Conservation (phyloP, 2,113 vertebrate species). For the Nibea coibor region DNA sequence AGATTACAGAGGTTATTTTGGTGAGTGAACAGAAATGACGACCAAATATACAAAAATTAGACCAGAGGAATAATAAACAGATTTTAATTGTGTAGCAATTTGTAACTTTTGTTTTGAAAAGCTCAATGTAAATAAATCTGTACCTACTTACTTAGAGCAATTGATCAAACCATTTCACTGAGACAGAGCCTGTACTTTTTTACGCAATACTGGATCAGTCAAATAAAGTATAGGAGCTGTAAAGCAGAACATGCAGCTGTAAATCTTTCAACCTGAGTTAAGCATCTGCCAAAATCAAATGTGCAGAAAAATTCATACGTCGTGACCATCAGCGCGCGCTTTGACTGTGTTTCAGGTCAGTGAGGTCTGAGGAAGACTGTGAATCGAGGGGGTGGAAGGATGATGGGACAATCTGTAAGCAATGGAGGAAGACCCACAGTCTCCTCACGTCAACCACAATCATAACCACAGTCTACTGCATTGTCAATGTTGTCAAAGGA, state of each 20-base stretch:
- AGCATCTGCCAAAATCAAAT: constrained; percentile 6
- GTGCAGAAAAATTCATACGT: constrained; percentile 16
- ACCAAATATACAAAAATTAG: constrained; percentile 1
- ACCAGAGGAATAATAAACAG: constrained; percentile 13
- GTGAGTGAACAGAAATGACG: not conserved
- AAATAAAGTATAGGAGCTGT: not conserved
- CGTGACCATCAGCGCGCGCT: not conserved
- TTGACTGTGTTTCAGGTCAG: constrained; percentile 3
- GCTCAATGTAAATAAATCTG: not conserved
- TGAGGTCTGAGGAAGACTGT: constrained; percentile 19
- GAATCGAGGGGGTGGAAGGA: constrained; percentile 41
- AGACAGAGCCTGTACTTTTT: not conserved
- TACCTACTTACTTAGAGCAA: not conserved
- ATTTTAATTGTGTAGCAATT: constrained; percentile 15
- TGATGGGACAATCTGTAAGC: constrained; percentile 19
- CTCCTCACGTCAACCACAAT: constrained; percentile 19
- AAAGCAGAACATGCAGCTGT: not conserved
- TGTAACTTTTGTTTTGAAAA: constrained; percentile 28
- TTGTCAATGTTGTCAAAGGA: constrained; percentile 69
- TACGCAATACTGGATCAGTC: not conserved
- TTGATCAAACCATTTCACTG: not conserved
- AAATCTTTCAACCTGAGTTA: constrained; percentile 31
- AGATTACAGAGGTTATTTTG: not conserved
- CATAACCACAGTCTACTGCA: constrained; percentile 35
- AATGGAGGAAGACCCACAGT: not conserved